phyloP scores from a whole-genome alignment of 2,797 vertebrate genomes.

The Ctenosaura bakeri region DNA sequence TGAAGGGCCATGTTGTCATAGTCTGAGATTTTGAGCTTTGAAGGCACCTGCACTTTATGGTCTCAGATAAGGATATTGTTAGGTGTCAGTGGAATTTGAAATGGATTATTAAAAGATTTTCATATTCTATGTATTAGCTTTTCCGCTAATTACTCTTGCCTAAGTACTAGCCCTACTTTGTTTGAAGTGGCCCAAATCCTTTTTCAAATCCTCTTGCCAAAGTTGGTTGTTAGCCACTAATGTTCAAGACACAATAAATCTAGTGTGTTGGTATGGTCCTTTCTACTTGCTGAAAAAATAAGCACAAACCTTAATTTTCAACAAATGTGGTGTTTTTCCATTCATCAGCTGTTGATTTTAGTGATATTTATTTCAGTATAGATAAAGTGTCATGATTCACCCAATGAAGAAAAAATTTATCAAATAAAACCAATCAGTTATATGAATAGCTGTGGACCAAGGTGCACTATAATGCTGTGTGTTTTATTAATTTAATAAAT shows the following conservation, averaged over 20 bases:
- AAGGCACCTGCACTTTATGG: not conserved
- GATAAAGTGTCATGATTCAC: conserved; percentile 22
- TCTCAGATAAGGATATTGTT: not conserved
- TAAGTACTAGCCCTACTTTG: not conserved
- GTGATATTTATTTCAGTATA: not conserved
- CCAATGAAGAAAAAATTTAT: conserved; percentile 17
- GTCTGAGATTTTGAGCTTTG: not conserved
- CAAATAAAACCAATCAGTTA: conserved; percentile 40
- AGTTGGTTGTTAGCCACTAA: not conserved
- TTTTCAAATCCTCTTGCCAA: not conserved
- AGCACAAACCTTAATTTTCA: not conserved
- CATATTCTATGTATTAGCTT: not conserved
- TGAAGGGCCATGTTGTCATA: not conserved
- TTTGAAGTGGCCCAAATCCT: not conserved
- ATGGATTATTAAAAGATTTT: not conserved
- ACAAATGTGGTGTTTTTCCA: rapidly evolving
- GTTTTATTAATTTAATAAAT: too few species aligned
- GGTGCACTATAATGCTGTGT: too few species aligned
- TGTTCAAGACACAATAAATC: not conserved
- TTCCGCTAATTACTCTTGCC: too few species aligned
- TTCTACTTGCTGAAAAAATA: not conserved
- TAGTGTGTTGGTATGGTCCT: not conserved
- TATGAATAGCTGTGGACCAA: not conserved
- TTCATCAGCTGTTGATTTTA: conserved; percentile 14
- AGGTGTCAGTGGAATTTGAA: not conserved